Evolutionary conservation across 2,888 invertebrate genomes (phyloP), one percentile per base, ranked within the genome.

Genomic region (Phymatocera aterrima): DNA sequence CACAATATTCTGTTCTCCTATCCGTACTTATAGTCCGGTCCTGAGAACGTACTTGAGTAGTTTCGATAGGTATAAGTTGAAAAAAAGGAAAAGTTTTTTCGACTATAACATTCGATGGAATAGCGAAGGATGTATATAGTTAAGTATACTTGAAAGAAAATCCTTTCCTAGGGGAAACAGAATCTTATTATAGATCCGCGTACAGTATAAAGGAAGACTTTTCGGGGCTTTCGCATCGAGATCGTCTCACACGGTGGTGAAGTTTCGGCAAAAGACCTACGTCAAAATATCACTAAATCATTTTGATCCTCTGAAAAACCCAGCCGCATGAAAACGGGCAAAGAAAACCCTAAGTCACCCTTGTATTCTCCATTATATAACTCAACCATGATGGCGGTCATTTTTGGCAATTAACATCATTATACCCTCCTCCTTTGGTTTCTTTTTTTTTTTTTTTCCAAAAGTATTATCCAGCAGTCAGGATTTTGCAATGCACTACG

Each of bases 211-310:
- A 12, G 24, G 28, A 57, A 57, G 24, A 72, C 34, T 51, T n/a
- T 51, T 43, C 34, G 21, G n/a, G 51, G 2, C 6, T 34, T 28
- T 28, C 28, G 12, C 72, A 51, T 72, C 70, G 34, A 48, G 51
- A 72, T 48, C 48, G 8, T n/a, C 18, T 70, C 18, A 70, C 31
- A 34, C 51, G 51, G 4, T 21, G 12, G 5, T 2, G 21, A 72
- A 72, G 12, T 48, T 48, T 31, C n/a, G 31, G 31, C 70, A 18
- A 48, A 70, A 34, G 31, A 70, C 70, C 51, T 48, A 51, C 72
- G 21, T 72, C 51, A 72, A 72, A 72, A 72, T 72, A 51, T 72
- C 51, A 51, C 72, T 72, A 51, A 31, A 48, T 72, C 72, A 68
- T 28, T 21, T 28, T 8, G 34, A 68, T 40, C 12, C 6, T n/a